phyloP scores from a whole-genome alignment of 2,797 vertebrate genomes.

The Thaleichthys pacificus region DNA sequence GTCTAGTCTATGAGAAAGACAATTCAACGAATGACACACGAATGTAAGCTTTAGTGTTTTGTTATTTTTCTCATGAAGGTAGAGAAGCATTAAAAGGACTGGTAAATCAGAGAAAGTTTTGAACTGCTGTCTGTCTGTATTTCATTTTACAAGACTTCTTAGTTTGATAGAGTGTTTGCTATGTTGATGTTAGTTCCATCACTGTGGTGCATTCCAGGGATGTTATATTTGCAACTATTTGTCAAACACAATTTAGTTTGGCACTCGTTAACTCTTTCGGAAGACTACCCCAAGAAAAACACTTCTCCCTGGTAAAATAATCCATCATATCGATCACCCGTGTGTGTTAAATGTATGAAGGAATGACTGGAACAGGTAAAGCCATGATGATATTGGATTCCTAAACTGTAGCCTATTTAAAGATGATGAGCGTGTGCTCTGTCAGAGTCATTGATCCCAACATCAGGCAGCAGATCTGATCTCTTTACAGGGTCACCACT shows the following conservation, averaged over 20 bases:
- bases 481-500: constrained; percentile 55
- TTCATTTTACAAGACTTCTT: neutral
- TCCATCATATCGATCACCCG: neutral
- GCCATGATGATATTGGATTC: too few species aligned
- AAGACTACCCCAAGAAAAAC: too few species aligned
- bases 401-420: neutral
- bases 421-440: constrained; percentile 16
- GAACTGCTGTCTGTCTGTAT: neutral
- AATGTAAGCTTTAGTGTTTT: neutral
- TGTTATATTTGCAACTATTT: too few species aligned
- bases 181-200: too few species aligned
- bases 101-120: too few species aligned
- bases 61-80: neutral
- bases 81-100: too few species aligned
- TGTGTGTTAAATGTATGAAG: neutral
- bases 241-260: neutral
- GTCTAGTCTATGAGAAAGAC: constrained; percentile 12
- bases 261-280: too few species aligned
- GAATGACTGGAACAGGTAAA: neutral
- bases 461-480: constrained; percentile 44
- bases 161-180: too few species aligned
- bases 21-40: neutral
- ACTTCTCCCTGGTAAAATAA: neutral
- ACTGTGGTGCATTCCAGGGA: too few species aligned
- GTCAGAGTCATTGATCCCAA: constrained; percentile 38